phyloP scores from a whole-genome alignment of 2,797 vertebrate genomes.

The Triplophysa yarkandensis region DNA sequence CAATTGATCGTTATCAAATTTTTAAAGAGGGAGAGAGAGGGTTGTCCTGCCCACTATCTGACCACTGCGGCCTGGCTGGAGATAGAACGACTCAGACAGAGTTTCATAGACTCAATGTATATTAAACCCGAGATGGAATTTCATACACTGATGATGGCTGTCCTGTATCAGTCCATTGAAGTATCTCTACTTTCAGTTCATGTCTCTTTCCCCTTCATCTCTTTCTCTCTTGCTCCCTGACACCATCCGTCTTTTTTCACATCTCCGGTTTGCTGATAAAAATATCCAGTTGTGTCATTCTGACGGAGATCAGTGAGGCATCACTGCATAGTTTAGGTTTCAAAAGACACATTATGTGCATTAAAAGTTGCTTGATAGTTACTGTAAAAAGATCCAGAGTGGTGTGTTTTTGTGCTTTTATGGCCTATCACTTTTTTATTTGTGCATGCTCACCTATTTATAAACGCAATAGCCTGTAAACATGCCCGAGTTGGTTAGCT shows the following conservation, averaged over 20 bases:
- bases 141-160: slow-evolving; percentile 57
- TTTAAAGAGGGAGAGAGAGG: slow-evolving; percentile 43
- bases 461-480: background rate
- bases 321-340: slow-evolving; percentile 27
- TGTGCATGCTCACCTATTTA: background rate
- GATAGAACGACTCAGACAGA: slow-evolving; percentile 61
- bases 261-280: slow-evolving; percentile 36
- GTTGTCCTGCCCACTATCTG: slow-evolving; percentile 50
- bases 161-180: slow-evolving; percentile 38
- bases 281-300: slow-evolving; percentile 20
- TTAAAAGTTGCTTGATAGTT: slow-evolving; percentile 9
- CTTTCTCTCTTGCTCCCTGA: slow-evolving; percentile 15
- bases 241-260: slow-evolving; percentile 26
- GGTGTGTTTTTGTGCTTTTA: too few species aligned
- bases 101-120: slow-evolving; percentile 62
- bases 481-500: background rate
- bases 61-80: slow-evolving; percentile 51
- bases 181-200: slow-evolving; percentile 59
- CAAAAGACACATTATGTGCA: slow-evolving; percentile 27
- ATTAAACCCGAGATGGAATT: slow-evolving; percentile 67
- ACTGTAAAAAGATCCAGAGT: background rate
- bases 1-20: slow-evolving; percentile 63
- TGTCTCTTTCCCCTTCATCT: slow-evolving; percentile 37
- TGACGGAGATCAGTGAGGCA: slow-evolving; percentile 12
- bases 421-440: background rate